These are phyloP conservation scores for Danaus chrysippus DNA, from an alignment of 2,888 invertebrate genomes.

Conservation along the genomic window DNA sequence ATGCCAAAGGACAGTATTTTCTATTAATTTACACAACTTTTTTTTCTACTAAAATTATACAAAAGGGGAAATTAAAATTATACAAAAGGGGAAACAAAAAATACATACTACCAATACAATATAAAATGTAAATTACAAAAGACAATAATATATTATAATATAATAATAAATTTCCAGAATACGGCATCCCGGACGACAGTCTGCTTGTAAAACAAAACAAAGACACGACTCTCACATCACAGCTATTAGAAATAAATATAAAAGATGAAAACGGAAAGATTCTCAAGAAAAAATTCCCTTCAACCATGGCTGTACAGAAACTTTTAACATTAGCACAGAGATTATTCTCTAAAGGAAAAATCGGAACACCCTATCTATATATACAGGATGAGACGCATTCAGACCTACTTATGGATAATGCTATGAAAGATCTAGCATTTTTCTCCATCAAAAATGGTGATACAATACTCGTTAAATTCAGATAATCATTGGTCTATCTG, in stretches of 20 bases:
- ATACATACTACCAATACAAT: too few species aligned
- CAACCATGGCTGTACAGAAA: conserved; percentile 90
- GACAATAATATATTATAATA: neutral
- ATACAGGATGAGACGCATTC: conserved; percentile 80
- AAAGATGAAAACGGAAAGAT: conserved; percentile 77
- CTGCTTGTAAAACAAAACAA: conserved; percentile 77
- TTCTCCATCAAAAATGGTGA: conserved; percentile 93
- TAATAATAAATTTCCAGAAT: conserved; percentile 75
- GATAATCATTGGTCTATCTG: conserved; percentile 45
- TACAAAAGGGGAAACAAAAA: too few species aligned
- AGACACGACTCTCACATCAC: conserved; percentile 82
- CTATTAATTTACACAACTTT: too few species aligned
- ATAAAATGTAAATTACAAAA: too few species aligned
- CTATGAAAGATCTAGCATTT: conserved; percentile 88
- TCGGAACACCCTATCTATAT: conserved; percentile 61
- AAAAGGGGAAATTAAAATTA: too few species aligned
- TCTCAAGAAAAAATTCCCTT: conserved; percentile 85
- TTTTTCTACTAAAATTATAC: too few species aligned
- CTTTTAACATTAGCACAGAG: conserved; percentile 88
- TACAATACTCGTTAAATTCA: conserved; percentile 85
- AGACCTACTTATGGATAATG: conserved; percentile 88
- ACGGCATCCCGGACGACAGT: conserved; percentile 89
- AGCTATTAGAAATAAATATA: conserved; percentile 80
- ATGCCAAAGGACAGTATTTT: too few species aligned
- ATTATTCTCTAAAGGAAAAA: conserved; percentile 79